Evolutionary conservation across 2,113 vertebrate species (phyloP).

Genomic region (Siniperca chuatsi): DNA sequence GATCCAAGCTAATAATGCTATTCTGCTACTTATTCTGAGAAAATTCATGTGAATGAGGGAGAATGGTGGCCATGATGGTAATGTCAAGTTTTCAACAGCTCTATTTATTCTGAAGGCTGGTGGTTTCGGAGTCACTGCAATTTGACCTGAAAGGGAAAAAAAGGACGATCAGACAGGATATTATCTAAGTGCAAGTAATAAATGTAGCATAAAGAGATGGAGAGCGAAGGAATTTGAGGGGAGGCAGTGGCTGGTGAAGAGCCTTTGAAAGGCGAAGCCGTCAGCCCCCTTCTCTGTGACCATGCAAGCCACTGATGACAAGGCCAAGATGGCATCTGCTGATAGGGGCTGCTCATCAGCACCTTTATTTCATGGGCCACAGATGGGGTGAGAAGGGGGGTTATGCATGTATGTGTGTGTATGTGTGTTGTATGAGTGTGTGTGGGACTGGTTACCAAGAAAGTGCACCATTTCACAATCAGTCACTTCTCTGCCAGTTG

Average conservation of each 20-base stretch:
- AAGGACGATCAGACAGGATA: conserved; percentile 73
- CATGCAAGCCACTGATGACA: conserved; percentile 81
- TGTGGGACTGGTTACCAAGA: neutral
- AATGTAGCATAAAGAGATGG: conserved; percentile 78
- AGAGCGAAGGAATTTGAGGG: conserved; percentile 77
- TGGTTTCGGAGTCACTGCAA: conserved; percentile 75
- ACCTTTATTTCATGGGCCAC: conserved; percentile 75
- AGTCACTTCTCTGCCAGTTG: neutral
- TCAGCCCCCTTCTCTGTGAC: conserved; percentile 72
- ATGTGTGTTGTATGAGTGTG: neutral
- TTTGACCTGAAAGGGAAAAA: conserved; percentile 63
- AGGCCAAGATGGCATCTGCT: conserved; percentile 81
- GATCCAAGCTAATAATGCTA: neutral
- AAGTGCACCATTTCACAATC: conserved; percentile 18
- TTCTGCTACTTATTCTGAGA: neutral
- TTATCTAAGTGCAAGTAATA: conserved; percentile 82
- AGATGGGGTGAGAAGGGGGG: conserved; percentile 36
- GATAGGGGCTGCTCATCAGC: conserved; percentile 84
- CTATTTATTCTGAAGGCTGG: conserved; percentile 59
- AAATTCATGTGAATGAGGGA: conserved; percentile 18
- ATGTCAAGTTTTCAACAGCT: conserved; percentile 75
- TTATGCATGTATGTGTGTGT: conserved; percentile 1
- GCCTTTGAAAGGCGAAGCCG: conserved; percentile 82
- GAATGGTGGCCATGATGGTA: conserved; percentile 46
- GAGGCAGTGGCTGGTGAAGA: conserved; percentile 57